Evolutionary conservation across 2,113 vertebrate species (phyloP), one percentile per base, ranked within the genome.

Genomic region (Nothobranchius kuhntae): DNA sequence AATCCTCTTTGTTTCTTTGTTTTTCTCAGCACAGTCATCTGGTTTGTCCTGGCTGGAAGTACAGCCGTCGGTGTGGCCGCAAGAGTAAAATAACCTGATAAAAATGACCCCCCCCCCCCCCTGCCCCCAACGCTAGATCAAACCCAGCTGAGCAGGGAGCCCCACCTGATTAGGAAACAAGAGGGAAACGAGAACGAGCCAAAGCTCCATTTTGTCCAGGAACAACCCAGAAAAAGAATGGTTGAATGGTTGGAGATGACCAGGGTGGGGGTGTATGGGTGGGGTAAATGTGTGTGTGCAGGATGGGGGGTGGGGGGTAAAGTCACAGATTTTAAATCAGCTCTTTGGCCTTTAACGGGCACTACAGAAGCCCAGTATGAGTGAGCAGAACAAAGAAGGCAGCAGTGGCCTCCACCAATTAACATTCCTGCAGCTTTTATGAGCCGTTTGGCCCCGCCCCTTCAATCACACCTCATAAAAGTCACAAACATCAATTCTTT

Each of bases 391-490:
- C 92, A 93, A 90, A 92, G 89, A 73, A 70, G 65, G 72, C 81
- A 57, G 71, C 86, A 75, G 77, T 83, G 93, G 91, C 89, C 91
- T 93, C 87, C 69, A 89, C 90, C 92, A 93, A 92, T 94, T 92
- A 94, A 94, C 92, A 94, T 94, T 95, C 94, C 92, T 93, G 73
- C 48, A 17, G 83, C 77, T 80, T 93, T 93, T 91, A 91, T 71
- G 90, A 83, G 83, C 50, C 62, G 75, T 71, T 77, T 67, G 78
- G 90, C 17, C 81, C 87, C 89, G 87, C 91, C 89, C 86, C 85
- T 78, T 88, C 91, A 89, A 85, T 82, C 17, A 78, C 94, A 95
- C 94, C 92, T 93, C 91, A 50, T 95, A 94, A 95, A 95, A 90
- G 91, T 93, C 92, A 92, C 86, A 83, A 87, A 89, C 88, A 90